Evolutionary conservation across 2,888 invertebrate species (phyloP).

Genomic region (Lampropteryx suffumata): DNA sequence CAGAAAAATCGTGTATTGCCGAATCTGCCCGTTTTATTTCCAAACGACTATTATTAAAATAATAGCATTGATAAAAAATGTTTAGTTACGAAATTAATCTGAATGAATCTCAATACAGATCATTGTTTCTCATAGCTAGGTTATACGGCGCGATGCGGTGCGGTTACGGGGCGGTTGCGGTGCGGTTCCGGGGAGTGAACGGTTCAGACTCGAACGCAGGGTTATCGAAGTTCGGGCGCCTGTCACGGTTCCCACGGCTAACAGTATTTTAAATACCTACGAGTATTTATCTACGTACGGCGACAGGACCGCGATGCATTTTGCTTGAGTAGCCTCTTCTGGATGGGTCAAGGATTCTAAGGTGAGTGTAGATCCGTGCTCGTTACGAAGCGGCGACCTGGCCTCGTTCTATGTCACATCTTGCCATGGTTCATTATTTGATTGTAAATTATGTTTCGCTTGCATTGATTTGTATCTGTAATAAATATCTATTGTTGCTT

Average conservation of each 20-base stretch:
- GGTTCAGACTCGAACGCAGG: constrained; percentile 56
- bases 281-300: constrained; percentile 74
- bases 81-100: constrained; percentile 75
- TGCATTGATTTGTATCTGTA: constrained; percentile 34
- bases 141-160: constrained; percentile 2
- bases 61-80: constrained; percentile 71
- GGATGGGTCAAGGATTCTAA: constrained; percentile 80
- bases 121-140: constrained; percentile 57
- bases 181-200: constrained; percentile 45
- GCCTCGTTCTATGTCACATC: constrained; percentile 68
- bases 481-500: constrained; percentile 33
- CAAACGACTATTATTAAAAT: constrained; percentile 62
- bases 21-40: constrained; percentile 59
- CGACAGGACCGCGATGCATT: constrained; percentile 76
- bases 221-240: constrained; percentile 66
- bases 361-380: constrained; percentile 76
- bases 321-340: constrained; percentile 78
- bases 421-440: constrained; percentile 69
- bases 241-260: constrained; percentile 79
- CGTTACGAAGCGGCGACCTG: constrained; percentile 62
- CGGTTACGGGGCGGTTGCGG: constrained; percentile 31
- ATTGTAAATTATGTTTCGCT: constrained; percentile 38
- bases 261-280: constrained; percentile 81
- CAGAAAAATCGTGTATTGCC: constrained; percentile 38
- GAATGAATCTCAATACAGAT: constrained; percentile 74